Evolutionary conservation across 2,888 invertebrate species (phyloP), one percentile per base, ranked within the genome.

Genomic region (Dasypolia templi): DNA sequence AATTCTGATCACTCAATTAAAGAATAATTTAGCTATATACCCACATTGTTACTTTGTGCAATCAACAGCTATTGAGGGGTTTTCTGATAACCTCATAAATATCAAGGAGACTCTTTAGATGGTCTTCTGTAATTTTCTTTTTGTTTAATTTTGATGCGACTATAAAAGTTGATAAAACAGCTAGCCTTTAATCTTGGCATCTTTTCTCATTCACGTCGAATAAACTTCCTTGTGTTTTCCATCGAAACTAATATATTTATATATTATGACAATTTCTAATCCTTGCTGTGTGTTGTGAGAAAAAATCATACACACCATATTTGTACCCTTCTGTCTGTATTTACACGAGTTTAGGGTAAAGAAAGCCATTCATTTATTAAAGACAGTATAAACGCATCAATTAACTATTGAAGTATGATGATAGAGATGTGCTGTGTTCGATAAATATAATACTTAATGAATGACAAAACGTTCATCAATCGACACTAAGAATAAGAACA

Each of bases 41-140:
- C 19, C 4, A 61, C 5, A 61, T 39, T n/a, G n/a, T n/a, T 9
- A 42, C 19, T 6, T 19, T 26, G 6, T 42, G 5, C 49, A 17
- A 29, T 35, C 12, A 46, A n/a, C 3, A 11, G 4, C 11, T 29
- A n/a, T 49, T 63, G 2, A 11, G 0, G 14, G 14, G 14, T 29
- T 35, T 53, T 29, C n/a, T 29, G 12, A 55, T 14, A 14, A 74
- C 19, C 7, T 55, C 29, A 75, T 65, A 75, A 46, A 76, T 53
- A 49, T 32, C 3, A 74, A 46, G 3, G 35, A 22, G 0, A 19
- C 17, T 44, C 12, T 39, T 22, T 35, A 22, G 5, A 55, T 35
- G 1, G 6, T 53, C 3, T 11, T 32, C 19, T 7, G 26, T 19
- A 19, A 19, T 42, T 62, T 26, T 12, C 6, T n/a, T 39, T 42